A percentile compares a stretch with the other conserved stretches of the same genome.
phyloP scores from a whole-genome alignment of 2,888 invertebrate genomes.

The Doris montereyensis region DNA sequence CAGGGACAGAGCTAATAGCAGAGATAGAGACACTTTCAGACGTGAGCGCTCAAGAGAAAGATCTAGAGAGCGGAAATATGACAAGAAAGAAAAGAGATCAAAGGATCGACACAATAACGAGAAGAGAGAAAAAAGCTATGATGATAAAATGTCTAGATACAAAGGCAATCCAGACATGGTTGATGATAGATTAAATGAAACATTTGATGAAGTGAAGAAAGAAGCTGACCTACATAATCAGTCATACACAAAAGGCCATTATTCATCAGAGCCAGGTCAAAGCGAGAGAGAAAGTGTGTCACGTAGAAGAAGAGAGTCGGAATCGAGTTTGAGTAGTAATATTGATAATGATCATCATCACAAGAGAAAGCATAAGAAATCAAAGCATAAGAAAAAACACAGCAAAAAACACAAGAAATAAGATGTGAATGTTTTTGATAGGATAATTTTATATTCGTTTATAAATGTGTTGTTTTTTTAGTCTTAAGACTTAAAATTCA shows the following conservation, averaged over 20 bases:
- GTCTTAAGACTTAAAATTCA: no score
- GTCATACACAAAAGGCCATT: no score
- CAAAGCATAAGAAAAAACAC: slow-evolving; percentile 30
- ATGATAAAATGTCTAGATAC: no score
- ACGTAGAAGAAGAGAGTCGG: neutral
- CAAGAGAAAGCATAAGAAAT: neutral
- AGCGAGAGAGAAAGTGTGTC: neutral
- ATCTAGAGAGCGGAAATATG: neutral
- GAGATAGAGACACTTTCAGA: neutral
- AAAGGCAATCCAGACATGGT: no score
- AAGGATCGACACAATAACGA: no score
- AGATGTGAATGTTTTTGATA: no score
- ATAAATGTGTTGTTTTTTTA: neutral
- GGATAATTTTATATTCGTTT: neutral
- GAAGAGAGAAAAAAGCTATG: no score
- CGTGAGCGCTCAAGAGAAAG: no score
- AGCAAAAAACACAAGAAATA: slow-evolving; percentile 38
- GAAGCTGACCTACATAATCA: no score
- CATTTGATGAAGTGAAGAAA: no score
- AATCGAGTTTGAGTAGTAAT: slow-evolving; percentile 18
- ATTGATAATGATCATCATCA: neutral
- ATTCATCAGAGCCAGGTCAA: neutral
- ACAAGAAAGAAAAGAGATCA: neutral
- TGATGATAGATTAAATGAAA: no score
- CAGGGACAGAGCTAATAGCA: slow-evolving; percentile 1